Evolutionary conservation across 2,797 vertebrate species (phyloP).

Genomic region (Tenualosa ilisha): DNA sequence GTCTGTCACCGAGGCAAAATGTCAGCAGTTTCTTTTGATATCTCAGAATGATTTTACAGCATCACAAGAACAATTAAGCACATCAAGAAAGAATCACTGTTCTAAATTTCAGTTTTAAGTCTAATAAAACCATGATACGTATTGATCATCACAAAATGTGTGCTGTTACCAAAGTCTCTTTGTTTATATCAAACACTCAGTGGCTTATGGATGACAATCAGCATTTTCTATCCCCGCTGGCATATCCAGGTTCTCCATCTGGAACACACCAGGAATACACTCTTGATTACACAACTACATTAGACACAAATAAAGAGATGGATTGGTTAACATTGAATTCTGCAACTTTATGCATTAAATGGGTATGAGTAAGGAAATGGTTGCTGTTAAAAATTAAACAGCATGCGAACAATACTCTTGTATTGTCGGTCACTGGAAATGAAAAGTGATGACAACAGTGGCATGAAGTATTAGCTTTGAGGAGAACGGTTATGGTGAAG

Average conservation of each 20-base stretch:
- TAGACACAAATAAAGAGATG: neutral
- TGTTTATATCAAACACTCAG: neutral
- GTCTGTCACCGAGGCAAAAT: constrained; percentile 14
- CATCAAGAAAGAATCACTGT: neutral
- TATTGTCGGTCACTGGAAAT: neutral
- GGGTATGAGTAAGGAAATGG: neutral
- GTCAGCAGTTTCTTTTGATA: constrained; percentile 2
- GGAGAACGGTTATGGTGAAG: neutral
- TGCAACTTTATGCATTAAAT: neutral
- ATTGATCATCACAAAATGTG: constrained; percentile 24
- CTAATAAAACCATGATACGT: constrained; percentile 41
- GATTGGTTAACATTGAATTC: neutral
- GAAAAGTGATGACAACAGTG: neutral
- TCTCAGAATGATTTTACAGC: neutral
- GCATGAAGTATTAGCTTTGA: neutral
- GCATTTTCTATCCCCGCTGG: constrained; percentile 61
- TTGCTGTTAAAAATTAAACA: neutral
- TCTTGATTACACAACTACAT: neutral
- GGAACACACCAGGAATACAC: constrained; percentile 32
- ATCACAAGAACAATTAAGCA: constrained; percentile 59
- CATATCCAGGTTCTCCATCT: constrained; percentile 68
- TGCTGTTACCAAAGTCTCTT: neutral
- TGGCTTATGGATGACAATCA: constrained; percentile 53
- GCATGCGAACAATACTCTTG: constrained; percentile 1
- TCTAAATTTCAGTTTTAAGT: constrained; percentile 17